A percentile compares a stretch with the other conserved stretches of the same genome.
Evolutionary conservation across 2,888 invertebrate genomes (phyloP).

Genomic region (Aspidiotus rigidus): DNA sequence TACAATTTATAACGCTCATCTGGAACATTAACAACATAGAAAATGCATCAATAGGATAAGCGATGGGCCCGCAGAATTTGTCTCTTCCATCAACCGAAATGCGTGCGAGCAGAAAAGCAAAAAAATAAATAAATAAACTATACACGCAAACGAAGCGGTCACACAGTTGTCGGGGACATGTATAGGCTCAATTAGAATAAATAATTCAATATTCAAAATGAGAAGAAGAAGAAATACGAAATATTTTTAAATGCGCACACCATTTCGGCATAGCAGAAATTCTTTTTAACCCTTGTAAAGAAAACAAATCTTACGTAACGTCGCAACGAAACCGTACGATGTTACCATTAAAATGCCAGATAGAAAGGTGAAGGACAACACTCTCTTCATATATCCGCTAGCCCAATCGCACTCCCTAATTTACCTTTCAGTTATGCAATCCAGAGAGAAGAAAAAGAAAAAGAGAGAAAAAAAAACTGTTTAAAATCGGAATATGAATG

Average conservation of each 20-base stretch:
- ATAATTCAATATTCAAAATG: neutral
- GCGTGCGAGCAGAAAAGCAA: neutral
- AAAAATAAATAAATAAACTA: neutral
- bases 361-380: conserved; percentile 32
- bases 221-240: conserved; percentile 6
- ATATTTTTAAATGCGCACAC: neutral
- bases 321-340: conserved; percentile 21
- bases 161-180: neutral
- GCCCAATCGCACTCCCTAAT: conserved; percentile 29
- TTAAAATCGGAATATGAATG: conserved; percentile 10
- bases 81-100: too few species aligned
- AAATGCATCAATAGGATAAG: too few species aligned
- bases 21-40: too few species aligned
- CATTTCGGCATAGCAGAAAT: conserved; percentile 16
- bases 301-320: conserved; percentile 24
- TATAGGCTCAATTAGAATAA: too few species aligned
- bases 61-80: too few species aligned
- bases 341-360: conserved; percentile 27
- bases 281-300: conserved; percentile 29
- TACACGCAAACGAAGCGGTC: neutral
- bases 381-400: conserved; percentile 17
- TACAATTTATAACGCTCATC: too few species aligned
- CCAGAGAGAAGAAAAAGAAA: neutral
- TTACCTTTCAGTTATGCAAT: conserved; percentile 27
- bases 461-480: conserved; percentile 9